A percentile compares a stretch with the other conserved stretches of the same genome.
These are phyloP conservation scores for Megalonaias nervosa DNA, from an alignment of 1,140 invertebrate genomes.

Conservation along the genomic window DNA sequence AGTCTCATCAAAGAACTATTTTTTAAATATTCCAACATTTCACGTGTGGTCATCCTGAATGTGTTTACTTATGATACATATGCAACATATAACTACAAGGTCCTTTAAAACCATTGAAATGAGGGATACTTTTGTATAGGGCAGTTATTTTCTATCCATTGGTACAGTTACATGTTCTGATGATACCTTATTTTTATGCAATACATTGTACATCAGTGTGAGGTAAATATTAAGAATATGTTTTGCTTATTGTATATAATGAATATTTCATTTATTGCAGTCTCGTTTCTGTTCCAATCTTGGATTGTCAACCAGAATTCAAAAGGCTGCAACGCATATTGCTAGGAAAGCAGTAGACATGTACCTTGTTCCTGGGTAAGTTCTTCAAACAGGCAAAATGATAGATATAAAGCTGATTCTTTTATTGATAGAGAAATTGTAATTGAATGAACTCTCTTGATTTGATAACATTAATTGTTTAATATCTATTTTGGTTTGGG, in stretches of 20 bases:
- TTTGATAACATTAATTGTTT: background rate
- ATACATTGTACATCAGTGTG: background rate
- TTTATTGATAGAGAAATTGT: background rate
- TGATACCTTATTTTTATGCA: too few relatives aligned
- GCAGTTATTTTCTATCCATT: too few relatives aligned
- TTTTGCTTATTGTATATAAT: background rate
- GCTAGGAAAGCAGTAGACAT: slow-evolving; percentile 96
- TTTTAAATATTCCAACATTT: too few relatives aligned
- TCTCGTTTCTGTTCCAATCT: slow-evolving; percentile 78
- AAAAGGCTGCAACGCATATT: slow-evolving; percentile 96
- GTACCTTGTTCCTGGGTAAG: slow-evolving; percentile 94
- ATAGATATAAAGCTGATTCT: background rate
- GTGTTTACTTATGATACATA: too few relatives aligned
- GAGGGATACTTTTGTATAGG: too few relatives aligned
- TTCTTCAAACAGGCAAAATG: background rate
- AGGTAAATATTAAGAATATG: background rate
- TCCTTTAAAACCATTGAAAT: too few relatives aligned
- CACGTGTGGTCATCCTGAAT: too few relatives aligned
- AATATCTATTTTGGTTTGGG: background rate
- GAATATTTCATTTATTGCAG: slow-evolving; percentile 60
- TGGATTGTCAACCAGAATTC: slow-evolving; percentile 90
- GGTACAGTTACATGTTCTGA: too few relatives aligned
- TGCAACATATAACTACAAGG: too few relatives aligned
- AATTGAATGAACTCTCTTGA: background rate
- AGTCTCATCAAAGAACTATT: too few relatives aligned